Evolutionary conservation across 2,113 vertebrate genomes (phyloP).

Genomic region (Rana temporaria): DNA sequence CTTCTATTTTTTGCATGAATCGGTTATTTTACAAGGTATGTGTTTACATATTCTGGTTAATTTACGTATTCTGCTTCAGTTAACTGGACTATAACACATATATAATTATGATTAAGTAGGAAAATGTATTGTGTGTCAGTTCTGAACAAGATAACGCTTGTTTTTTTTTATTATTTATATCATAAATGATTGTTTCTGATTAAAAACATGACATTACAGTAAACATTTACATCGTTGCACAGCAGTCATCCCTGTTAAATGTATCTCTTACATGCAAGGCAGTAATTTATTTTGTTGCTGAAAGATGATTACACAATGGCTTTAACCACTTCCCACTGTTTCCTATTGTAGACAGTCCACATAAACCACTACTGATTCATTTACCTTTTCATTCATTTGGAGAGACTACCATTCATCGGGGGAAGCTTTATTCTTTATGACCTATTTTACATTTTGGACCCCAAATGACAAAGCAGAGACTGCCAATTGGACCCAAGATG

Average conservation of each 20-base stretch:
- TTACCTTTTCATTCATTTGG: constrained; percentile 25
- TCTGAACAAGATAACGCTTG: too few species aligned
- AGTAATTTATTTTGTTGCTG: constrained; percentile 25
- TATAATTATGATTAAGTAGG: too few species aligned
- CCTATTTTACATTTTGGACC: constrained; percentile 39
- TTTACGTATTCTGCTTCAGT: too few species aligned
- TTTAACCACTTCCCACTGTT: neutral
- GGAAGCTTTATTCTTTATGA: constrained; percentile 30
- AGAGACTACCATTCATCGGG: constrained; percentile 18
- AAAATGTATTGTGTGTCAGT: too few species aligned
- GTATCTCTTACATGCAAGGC: neutral
- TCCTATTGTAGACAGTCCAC: constrained; percentile 4
- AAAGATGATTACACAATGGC: constrained; percentile 25
- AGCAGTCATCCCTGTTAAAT: neutral
- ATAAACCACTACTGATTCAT: constrained; percentile 32
- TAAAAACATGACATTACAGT: neutral
- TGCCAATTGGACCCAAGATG: constrained; percentile 51
- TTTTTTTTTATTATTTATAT: neutral
- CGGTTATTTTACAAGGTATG: too few species aligned
- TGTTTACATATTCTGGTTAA: too few species aligned
- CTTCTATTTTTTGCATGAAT: too few species aligned
- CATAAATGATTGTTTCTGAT: neutral
- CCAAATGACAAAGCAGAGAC: constrained; percentile 8
- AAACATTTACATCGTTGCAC: neutral
- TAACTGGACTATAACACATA: too few species aligned